phyloP scores from a whole-genome alignment of 2,888 invertebrate species.

The Leptarthrus brevirostris region DNA sequence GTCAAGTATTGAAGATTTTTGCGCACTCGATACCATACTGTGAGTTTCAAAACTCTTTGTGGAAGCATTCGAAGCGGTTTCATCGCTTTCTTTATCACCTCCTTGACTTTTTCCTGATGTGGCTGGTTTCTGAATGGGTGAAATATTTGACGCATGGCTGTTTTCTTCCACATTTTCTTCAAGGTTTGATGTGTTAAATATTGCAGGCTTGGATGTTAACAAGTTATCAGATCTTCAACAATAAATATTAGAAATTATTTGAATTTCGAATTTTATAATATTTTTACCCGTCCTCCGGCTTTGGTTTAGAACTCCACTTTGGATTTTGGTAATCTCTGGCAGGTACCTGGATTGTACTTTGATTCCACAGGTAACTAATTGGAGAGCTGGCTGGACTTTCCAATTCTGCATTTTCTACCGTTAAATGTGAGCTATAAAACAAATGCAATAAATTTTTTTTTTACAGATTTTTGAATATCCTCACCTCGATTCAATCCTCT shows the following conservation, averaged over 20 bases:
- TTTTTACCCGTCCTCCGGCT: slow-evolving; percentile 59
- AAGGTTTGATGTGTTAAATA: slow-evolving; percentile 62
- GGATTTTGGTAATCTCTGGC: slow-evolving; percentile 63
- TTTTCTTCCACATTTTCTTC: not conserved
- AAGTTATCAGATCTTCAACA: slow-evolving; percentile 56
- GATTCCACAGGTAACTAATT: slow-evolving; percentile 68
- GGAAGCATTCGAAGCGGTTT: slow-evolving; percentile 63
- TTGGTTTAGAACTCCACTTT: slow-evolving; percentile 56
- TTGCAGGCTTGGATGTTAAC: slow-evolving; percentile 64
- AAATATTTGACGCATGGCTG: slow-evolving; percentile 49
- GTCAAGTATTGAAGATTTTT: slow-evolving; percentile 56
- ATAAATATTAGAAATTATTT: slow-evolving; percentile 54
- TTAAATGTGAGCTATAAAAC: not conserved
- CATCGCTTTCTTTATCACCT: slow-evolving; percentile 59
- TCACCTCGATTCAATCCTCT: slow-evolving; percentile 61
- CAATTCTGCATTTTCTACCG: slow-evolving; percentile 54
- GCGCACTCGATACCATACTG: slow-evolving; percentile 63
- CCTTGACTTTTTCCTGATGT: slow-evolving; percentile 57
- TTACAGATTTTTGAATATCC: no score
- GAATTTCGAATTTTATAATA: not conserved
- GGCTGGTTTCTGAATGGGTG: slow-evolving; percentile 58
- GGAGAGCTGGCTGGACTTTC: slow-evolving; percentile 67
- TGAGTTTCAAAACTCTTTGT: slow-evolving; percentile 65
- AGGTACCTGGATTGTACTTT: slow-evolving; percentile 67
- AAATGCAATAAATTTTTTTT: not conserved